phyloP scores from a whole-genome alignment of 2,888 invertebrate species.

The Troides oblongomaculatus region DNA sequence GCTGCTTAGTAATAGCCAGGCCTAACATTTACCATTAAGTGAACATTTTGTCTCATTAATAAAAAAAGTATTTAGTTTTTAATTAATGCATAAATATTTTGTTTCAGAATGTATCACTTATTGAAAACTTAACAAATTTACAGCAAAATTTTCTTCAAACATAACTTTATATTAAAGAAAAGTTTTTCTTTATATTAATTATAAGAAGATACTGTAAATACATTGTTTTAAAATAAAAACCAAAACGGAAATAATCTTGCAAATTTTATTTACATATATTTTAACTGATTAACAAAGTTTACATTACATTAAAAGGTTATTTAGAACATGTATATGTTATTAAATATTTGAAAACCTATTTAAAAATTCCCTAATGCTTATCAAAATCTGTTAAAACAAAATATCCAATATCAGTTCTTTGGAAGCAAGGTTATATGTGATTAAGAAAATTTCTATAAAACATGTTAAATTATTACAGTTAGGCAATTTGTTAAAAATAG shows the following conservation, averaged over 20 bases:
- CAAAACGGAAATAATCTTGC: conserved; percentile 12
- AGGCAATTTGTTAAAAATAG: no score
- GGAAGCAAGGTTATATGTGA: background rate
- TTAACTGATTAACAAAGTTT: conserved; percentile 34
- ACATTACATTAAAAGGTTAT: conserved; percentile 46
- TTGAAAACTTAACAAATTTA: conserved; percentile 49
- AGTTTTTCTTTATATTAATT: background rate
- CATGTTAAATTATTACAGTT: no score
- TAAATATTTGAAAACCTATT: conserved; percentile 13
- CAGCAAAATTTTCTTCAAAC: conserved; percentile 53
- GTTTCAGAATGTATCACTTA: conserved; percentile 59
- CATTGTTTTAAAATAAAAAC: conserved; percentile 6
- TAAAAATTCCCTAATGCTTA: background rate
- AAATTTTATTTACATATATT: conserved; percentile 36
- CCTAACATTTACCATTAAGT: no score
- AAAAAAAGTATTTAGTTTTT: no score
- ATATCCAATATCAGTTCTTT: background rate
- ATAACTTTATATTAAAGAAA: conserved; percentile 37
- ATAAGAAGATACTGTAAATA: background rate
- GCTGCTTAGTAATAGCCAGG: no score
- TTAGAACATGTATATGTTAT: conserved; percentile 43
- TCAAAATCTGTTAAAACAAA: background rate
- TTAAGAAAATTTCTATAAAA: background rate
- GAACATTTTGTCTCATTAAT: no score
- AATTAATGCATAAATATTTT: background rate